Base-by-base conservation (phyloP, 2,797 vertebrate genomes). In the Poeciliopsis turneri region DNA sequence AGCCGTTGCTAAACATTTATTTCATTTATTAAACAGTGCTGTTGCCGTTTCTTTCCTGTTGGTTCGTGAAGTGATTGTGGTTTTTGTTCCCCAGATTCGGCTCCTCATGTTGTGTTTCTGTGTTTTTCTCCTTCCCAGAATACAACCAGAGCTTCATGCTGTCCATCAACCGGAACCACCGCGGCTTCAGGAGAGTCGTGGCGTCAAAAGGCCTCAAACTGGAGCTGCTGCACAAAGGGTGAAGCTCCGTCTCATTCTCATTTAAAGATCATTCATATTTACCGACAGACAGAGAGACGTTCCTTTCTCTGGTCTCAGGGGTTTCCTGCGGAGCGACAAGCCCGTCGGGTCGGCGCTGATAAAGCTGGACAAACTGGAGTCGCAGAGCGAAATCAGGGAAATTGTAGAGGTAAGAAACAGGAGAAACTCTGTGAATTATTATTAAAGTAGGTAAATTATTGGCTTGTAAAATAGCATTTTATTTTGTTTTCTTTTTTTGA, bases 161-260 rank as follows among this genome's bases (percentile, higher is more conserved):
- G 86, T 96, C 95, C 72, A 98, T 99, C 90, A 99, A 98, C 94
- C 95, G 98, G 0, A 98, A 97, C 89, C 98, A 99, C 93, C 94
- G 98, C 13, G 95, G 97, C 84, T 98, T 99, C 90, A 96, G 95
- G 77, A 95, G 98, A 76, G 94, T 97, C 0, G 88, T 99, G 87
- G 95, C 97, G 25, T 95, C 96, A 74, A 99, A 98, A 95, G 97
- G 98, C 82, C 95, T 99, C 77, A 99, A 99, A 84, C 97, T 99
- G 75, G 98, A 99, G 91, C 93, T 99, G 88, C 96, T 98, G 90
- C 98, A 99, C 93, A 99, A 98, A 95, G 98, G 98, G 98, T 99
- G 92, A 96, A 96, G 84, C 75, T 4, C 74, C 0, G 30, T 46
- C 49, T 43, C 36, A 18, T 64, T 18, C 46, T 47, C 46, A 53